Evolutionary conservation across 1,140 invertebrate species (phyloP), one percentile per base, ranked within the genome.

Genomic region (Papilio xuthus): DNA sequence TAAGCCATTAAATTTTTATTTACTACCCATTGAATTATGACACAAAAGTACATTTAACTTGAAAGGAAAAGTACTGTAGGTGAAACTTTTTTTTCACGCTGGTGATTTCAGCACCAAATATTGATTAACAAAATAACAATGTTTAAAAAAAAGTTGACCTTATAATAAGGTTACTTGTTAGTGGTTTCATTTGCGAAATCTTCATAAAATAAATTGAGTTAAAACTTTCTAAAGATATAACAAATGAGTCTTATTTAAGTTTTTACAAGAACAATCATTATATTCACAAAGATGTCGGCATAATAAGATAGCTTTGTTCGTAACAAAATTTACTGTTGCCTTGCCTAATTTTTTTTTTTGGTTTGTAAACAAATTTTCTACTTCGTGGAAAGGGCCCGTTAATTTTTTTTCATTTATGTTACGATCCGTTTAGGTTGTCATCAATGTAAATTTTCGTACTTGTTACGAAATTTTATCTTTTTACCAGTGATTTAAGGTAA

Each of bases 161-260:
- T 9, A 53, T 20, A 53, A 20, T 53, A 9, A 10, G 8, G n/a
- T 53, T 1, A 20, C 18, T 53, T 4, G 18, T 6, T 50, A 6
- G 13, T 18, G 1, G 50, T 20, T 53, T 53, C 8, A 20, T 53
- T 53, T 4, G 20, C 18, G 18, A 20, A 53, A 53, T 53, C n/a
- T 53, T 53, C 9, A 53, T 53, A 53, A 53, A 53, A 53, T n/a
- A 20, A 53, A 53, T 53, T 20, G 2, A 53, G 1, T 53, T 53
- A 53, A 53, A 53, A 53, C 50, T 53, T 53, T 3, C 8, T 18
- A 53, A 53, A 53, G 50, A 20, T 53, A 1, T 53, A 32, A 67
- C 60, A 67, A 67, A 67, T 67, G 4, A 67, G 60, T 28, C 12
- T 67, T 67, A 67, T 67, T 67, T 28, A 67, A 67, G 60, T 67